A percentile compares a stretch with the other conserved stretches of the same genome.
Evolutionary conservation across 1,140 invertebrate species (phyloP).

Genomic region (Anadara kagoshimensis): DNA sequence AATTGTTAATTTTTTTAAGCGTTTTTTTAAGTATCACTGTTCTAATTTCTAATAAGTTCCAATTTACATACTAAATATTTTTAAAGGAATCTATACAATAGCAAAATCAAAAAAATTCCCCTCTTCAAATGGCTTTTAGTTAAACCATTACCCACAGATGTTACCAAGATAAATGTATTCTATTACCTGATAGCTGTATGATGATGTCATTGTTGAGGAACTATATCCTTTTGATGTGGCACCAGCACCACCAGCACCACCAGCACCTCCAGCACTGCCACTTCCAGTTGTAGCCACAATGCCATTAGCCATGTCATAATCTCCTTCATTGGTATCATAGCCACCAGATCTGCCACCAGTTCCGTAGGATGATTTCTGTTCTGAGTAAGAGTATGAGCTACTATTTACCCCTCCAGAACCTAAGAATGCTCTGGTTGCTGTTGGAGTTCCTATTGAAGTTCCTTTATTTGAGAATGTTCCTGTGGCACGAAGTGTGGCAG

Average conservation of each 20-base stretch:
- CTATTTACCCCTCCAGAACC: slow-evolving; percentile 27
- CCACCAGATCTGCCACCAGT: background rate
- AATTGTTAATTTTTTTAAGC: no score
- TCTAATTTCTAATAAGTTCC: no score
- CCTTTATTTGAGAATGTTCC: slow-evolving; percentile 62
- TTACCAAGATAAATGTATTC: slow-evolving; percentile 24
- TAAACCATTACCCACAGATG: slow-evolving; percentile 6
- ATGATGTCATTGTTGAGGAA: slow-evolving; percentile 59
- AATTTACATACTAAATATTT: no score
- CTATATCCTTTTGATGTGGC: slow-evolving; percentile 25
- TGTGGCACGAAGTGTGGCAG: slow-evolving; percentile 55
- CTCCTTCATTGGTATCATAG: slow-evolving; percentile 25
- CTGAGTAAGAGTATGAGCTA: slow-evolving; percentile 1
- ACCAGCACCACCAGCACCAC: no score
- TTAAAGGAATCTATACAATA: no score
- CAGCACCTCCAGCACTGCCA: slow-evolving; percentile 4
- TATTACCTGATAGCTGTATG: slow-evolving; percentile 58
- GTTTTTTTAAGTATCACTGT: no score
- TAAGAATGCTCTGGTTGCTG: slow-evolving; percentile 24
- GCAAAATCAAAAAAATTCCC: no score
- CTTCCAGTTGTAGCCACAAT: background rate
- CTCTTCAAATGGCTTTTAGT: background rate
- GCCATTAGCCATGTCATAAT: slow-evolving; percentile 34
- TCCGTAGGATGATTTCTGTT: background rate
- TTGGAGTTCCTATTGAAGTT: slow-evolving; percentile 40